Percentiles rank a stretch among this genome's conserved stretches.
Evolutionary conservation across 1,140 invertebrate species (phyloP).

Genomic region (Drosophila erecta): DNA sequence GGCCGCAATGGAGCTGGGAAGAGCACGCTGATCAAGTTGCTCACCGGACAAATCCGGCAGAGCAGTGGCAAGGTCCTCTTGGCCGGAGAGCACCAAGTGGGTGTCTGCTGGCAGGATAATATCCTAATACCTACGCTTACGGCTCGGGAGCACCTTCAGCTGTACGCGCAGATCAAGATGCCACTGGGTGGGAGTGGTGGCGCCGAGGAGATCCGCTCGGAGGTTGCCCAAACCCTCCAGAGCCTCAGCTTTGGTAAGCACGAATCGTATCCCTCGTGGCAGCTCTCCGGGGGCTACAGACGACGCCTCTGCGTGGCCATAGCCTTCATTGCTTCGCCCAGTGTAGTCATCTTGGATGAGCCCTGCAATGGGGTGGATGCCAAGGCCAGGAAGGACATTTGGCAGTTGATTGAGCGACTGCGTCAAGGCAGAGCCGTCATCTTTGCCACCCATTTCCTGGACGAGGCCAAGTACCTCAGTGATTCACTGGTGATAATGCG

Average conservation of each 20-base stretch:
- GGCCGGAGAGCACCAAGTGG: slow-evolving; percentile 86
- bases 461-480: slow-evolving; percentile 89
- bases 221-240: slow-evolving; percentile 85
- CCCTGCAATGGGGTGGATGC: slow-evolving; percentile 93
- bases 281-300: slow-evolving; percentile 88
- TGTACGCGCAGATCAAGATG: slow-evolving; percentile 88
- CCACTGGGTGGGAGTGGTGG: slow-evolving; percentile 10
- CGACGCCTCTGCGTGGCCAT: slow-evolving; percentile 88
- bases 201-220: slow-evolving; percentile 17
- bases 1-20: slow-evolving; percentile 95
- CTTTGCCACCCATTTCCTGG: slow-evolving; percentile 90
- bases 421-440: slow-evolving; percentile 88
- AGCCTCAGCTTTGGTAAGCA: slow-evolving; percentile 86
- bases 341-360: slow-evolving; percentile 93
- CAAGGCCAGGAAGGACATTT: slow-evolving; percentile 89
- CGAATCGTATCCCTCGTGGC: slow-evolving; percentile 86
- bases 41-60: slow-evolving; percentile 88
- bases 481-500: slow-evolving; percentile 89
- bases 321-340: slow-evolving; percentile 88
- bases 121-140: slow-evolving; percentile 92
- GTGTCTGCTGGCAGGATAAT: slow-evolving; percentile 94
- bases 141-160: slow-evolving; percentile 91
- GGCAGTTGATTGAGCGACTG: slow-evolving; percentile 90
- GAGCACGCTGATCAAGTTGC: slow-evolving; percentile 91
- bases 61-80: slow-evolving; percentile 86